These are phyloP conservation scores for Microplitis deprimator DNA, from an alignment of 2,888 invertebrate species.

Conservation along the genomic window DNA sequence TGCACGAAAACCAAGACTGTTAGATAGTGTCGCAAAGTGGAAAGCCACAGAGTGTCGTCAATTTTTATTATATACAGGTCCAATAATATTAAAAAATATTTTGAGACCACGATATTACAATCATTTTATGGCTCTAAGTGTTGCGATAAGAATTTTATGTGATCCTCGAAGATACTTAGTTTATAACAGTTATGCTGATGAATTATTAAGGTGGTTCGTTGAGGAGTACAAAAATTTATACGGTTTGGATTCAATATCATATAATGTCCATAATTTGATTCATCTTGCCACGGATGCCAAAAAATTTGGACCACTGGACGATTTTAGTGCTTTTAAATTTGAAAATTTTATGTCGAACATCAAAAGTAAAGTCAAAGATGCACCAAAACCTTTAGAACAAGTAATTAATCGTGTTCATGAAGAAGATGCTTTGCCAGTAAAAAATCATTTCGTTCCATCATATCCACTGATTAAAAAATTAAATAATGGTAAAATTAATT, in stretches of 20 bases:
- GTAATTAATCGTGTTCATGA: conserved; percentile 5
- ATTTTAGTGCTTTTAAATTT: conserved; percentile 25
- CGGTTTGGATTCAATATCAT: neutral
- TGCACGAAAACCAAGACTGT: conserved; percentile 43
- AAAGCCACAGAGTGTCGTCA: conserved; percentile 57
- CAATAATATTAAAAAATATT: conserved; percentile 50
- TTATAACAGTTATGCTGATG: conserved; percentile 24
- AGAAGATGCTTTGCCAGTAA: conserved; percentile 7
- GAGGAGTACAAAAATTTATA: conserved; percentile 13
- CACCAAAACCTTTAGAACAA: conserved; percentile 25
- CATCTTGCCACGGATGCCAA: conserved; percentile 18
- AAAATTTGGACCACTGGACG: conserved; percentile 19
- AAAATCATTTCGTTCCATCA: neutral
- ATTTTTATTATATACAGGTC: conserved; percentile 56
- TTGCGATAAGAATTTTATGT: conserved; percentile 24
- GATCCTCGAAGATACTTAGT: conserved; percentile 6
- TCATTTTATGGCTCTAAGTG: conserved; percentile 26
- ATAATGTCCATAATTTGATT: conserved; percentile 20
- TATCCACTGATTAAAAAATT: conserved; percentile 12
- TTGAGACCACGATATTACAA: conserved; percentile 22
- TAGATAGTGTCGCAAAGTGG: conserved; percentile 46
- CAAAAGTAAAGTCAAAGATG: conserved; percentile 15
- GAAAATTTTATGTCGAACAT: conserved; percentile 19
- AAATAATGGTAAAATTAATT: neutral
- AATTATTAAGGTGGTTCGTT: conserved; percentile 29